Evolutionary conservation across 2,797 vertebrate species (phyloP).

Genomic region (Xerus rutilus): DNA sequence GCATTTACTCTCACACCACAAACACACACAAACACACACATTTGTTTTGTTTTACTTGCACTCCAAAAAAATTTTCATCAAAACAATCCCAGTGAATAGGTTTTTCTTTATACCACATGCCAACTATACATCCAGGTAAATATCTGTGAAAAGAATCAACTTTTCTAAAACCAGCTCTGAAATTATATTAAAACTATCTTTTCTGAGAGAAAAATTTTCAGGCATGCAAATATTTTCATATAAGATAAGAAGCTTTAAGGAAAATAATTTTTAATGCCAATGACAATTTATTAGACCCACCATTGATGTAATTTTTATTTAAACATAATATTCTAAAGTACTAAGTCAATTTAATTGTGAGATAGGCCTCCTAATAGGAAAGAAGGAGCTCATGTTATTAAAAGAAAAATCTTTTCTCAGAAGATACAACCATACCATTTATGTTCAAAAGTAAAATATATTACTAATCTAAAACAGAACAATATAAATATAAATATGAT

Average conservation of each 20-base stretch:
- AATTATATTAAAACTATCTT: background rate
- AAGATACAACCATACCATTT: background rate
- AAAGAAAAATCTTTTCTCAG: conserved; percentile 2
- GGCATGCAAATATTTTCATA: background rate
- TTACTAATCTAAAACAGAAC: background rate
- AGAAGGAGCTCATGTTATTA: background rate
- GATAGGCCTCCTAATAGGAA: background rate
- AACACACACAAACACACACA: background rate
- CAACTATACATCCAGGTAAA: background rate
- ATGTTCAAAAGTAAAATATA: background rate
- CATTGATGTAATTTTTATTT: conserved; percentile 3
- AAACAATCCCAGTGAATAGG: background rate
- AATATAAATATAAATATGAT: background rate
- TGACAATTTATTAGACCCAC: background rate
- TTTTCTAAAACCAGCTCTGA: background rate
- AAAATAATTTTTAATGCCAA: conserved; percentile 19
- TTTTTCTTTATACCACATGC: background rate
- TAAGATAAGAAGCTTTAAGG: background rate
- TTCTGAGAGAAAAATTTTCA: background rate
- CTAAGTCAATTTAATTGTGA: conserved; percentile 5
- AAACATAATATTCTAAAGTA: background rate
- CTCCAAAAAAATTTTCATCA: background rate
- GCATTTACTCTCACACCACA: background rate
- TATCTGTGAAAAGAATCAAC: background rate
- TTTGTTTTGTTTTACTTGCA: background rate